Evolutionary conservation across 35 echinoderm and acorn worm genomes (phyloP).

Genomic region (Hemicentrotus pulcherrimus): DNA sequence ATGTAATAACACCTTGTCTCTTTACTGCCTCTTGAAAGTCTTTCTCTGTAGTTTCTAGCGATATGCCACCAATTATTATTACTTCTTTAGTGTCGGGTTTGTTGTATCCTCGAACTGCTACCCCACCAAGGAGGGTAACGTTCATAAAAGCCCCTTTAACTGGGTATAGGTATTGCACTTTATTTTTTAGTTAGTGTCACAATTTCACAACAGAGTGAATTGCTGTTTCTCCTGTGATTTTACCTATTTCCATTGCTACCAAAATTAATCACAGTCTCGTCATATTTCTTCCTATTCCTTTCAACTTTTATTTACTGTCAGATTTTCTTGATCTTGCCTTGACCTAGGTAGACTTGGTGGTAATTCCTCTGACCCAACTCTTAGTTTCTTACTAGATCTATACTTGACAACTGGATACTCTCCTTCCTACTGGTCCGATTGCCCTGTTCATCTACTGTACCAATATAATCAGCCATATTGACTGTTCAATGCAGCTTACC

Average conservation of each 20-base stretch:
- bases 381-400: too few species aligned
- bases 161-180: not conserved
- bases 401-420: too few species aligned
- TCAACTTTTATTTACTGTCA: not conserved
- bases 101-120: not conserved
- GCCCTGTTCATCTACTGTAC: too few species aligned
- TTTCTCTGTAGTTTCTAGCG: not conserved
- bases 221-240: not conserved
- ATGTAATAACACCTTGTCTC: not conserved
- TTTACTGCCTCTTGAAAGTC: not conserved
- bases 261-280: not conserved
- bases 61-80: not conserved
- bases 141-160: not conserved
- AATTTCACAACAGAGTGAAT: not conserved
- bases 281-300: not conserved
- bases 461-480: too few species aligned
- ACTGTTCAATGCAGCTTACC: too few species aligned
- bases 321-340: not conserved
- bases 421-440: too few species aligned
- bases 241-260: constrained; percentile 19
- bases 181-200: not conserved
- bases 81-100: not conserved
- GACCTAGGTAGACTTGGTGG: too few species aligned
- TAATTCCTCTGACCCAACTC: too few species aligned
- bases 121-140: not conserved